These are phyloP conservation scores for Phalacrocorax carbo DNA, from an alignment of 2,113 vertebrate genomes.

Conservation along the genomic window DNA sequence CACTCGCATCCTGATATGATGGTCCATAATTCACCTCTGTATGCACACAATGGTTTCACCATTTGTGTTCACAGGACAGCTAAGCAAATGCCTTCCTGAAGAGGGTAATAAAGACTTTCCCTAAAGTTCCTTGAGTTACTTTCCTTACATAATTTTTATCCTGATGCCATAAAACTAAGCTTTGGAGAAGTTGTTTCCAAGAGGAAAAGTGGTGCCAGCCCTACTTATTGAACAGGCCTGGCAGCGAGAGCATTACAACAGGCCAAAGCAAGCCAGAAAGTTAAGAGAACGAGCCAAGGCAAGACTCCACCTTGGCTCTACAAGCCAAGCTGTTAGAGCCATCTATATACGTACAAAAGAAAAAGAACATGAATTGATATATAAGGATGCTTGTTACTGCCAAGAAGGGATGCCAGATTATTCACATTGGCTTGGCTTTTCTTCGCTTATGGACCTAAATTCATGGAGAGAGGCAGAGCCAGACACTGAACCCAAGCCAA, in stretches of 20 bases:
- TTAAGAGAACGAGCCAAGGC: not conserved
- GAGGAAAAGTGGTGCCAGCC: conserved; percentile 3
- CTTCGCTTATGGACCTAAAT: conserved; percentile 5
- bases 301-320: conserved; percentile 34
- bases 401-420: conserved; percentile 24
- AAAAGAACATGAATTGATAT: conserved; percentile 55
- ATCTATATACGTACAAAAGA: not conserved
- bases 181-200: not conserved
- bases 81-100: not conserved
- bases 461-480: not conserved
- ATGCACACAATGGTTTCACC: not conserved
- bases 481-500: conserved; percentile 1
- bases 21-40: not conserved
- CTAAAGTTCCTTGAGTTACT: not conserved
- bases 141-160: not conserved
- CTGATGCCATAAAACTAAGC: not conserved
- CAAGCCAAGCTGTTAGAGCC: conserved; percentile 28
- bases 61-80: not conserved
- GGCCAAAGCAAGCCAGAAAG: conserved; percentile 12
- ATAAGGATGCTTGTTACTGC: conserved; percentile 43
- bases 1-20: not conserved
- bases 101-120: not conserved
- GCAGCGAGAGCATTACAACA: not conserved
- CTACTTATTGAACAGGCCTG: conserved; percentile 42
- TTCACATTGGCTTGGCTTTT: conserved; percentile 11